Evolutionary conservation across 1,140 invertebrate genomes (phyloP), one percentile per base, ranked within the genome.

Genomic region (Steinernema khuongi): DNA sequence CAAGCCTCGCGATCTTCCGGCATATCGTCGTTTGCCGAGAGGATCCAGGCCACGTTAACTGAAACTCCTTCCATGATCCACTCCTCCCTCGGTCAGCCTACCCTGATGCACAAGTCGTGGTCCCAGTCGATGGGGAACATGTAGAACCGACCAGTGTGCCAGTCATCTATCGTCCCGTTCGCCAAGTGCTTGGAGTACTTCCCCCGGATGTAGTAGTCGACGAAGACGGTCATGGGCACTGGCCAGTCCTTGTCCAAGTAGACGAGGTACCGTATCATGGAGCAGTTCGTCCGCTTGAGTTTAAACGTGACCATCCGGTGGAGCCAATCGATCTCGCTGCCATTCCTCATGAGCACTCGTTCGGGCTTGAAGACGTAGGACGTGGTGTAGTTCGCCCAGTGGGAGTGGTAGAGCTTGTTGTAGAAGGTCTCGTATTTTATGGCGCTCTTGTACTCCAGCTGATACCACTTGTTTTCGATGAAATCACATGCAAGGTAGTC

Each of bases 351-450:
- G 1, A 68, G 29, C 67, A 22, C 22, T 18, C 29, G 14, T 18
- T 68, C 67, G 1, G 67, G 67, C 31, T 68, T 68, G 32, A 68
- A 68, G 32, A 68, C 32, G 29, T 68, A 68, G 18, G 67, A 68
- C 7, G 67, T 68, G 4, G 67, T 17, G 26, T 68, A 68, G 67
- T 68, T 68, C 11, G 67, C 7, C 32, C 29, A 68, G 32, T 68
- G 67, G 2, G 29, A 4, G 67, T 68, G 67, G 29, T 68, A 68
- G n/a, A 31, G 67, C 32, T 33, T 68, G 67, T 68, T 68, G 29
- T 68, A 31, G 32, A 17, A 68, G 18, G 14, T 68, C 32, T 68
- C 67, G 67, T 31, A 68, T 68, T 33, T 68, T 14, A 68, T 68
- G 14, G 29, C 4, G 28, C 29, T 31, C n/a, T 68, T 31, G 32